phyloP scores from a whole-genome alignment of 2,888 invertebrate species.

The Parapristionchus giblindavisi region DNA sequence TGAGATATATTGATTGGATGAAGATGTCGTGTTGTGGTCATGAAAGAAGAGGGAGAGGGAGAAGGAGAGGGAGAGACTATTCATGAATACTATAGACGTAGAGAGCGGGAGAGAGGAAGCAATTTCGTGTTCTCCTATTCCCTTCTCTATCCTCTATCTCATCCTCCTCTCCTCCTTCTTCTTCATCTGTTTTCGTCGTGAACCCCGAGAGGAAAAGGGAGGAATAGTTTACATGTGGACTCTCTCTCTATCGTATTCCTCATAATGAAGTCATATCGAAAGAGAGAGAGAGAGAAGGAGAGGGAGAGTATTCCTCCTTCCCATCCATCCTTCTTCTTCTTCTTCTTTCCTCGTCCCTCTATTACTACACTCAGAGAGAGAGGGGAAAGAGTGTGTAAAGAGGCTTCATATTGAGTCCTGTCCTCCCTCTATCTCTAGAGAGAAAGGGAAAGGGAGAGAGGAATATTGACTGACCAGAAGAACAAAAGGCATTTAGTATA shows the following conservation, averaged over 20 bases:
- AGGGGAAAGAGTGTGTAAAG: no score
- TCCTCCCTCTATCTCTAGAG: no score
- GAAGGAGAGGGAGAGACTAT: no score
- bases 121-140: constrained; percentile 13
- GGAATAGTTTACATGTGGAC: background rate
- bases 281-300: background rate
- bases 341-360: background rate
- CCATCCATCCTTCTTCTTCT: background rate
- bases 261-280: background rate
- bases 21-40: background rate
- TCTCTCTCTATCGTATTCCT: background rate
- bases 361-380: constrained; percentile 4
- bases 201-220: background rate
- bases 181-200: background rate
- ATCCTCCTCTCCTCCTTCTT: constrained; percentile 5
- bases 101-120: constrained; percentile 3
- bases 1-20: no score
- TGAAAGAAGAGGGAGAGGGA: no score
- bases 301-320: background rate
- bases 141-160: background rate
- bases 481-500: no score
- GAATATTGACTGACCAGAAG: no score
- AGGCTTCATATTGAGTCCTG: no score
- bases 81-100: background rate
- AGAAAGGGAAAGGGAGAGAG: no score